phyloP scores from a whole-genome alignment of 2,113 vertebrate genomes.

The Nibea albiflora region DNA sequence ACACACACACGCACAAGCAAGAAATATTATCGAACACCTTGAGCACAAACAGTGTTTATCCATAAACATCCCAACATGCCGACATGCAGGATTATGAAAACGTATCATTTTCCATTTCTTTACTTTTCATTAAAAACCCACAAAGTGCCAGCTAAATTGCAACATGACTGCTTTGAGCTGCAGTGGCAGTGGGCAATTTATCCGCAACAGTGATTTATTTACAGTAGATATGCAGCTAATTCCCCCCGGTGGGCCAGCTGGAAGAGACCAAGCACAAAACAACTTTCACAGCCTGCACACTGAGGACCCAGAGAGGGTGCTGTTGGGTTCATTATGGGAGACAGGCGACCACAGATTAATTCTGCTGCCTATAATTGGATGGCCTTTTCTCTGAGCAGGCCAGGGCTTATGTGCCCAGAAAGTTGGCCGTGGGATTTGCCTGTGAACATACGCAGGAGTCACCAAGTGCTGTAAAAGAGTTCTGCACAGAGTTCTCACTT shows the following conservation, averaged over 20 bases:
- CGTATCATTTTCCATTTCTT: background rate
- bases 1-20: slow-evolving; percentile 20
- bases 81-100: slow-evolving; percentile 36
- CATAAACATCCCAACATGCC: slow-evolving; percentile 1
- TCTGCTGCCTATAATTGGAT: slow-evolving; percentile 70
- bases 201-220: slow-evolving; percentile 46
- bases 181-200: slow-evolving; percentile 30
- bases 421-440: slow-evolving; percentile 55
- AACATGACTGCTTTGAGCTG: slow-evolving; percentile 18
- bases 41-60: slow-evolving; percentile 21
- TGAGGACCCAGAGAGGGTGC: slow-evolving; percentile 75
- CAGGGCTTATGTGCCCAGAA: slow-evolving; percentile 55
- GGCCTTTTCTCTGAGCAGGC: slow-evolving; percentile 62
- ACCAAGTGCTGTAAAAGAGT: slow-evolving; percentile 3
- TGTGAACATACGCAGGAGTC: slow-evolving; percentile 35
- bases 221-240: slow-evolving; percentile 45
- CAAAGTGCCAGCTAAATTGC: slow-evolving; percentile 27
- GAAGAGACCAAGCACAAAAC: slow-evolving; percentile 22
- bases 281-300: slow-evolving; percentile 36
- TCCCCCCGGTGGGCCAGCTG: slow-evolving; percentile 41
- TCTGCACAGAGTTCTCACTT: slow-evolving; percentile 10
- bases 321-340: slow-evolving; percentile 77
- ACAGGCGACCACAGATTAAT: slow-evolving; percentile 66
- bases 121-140: slow-evolving; percentile 7
- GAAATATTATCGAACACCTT: background rate